Evolutionary conservation across 23 tunicate species (phyloP), one percentile per base, ranked within the genome.

Genomic region (Botrylloides violaceus): DNA sequence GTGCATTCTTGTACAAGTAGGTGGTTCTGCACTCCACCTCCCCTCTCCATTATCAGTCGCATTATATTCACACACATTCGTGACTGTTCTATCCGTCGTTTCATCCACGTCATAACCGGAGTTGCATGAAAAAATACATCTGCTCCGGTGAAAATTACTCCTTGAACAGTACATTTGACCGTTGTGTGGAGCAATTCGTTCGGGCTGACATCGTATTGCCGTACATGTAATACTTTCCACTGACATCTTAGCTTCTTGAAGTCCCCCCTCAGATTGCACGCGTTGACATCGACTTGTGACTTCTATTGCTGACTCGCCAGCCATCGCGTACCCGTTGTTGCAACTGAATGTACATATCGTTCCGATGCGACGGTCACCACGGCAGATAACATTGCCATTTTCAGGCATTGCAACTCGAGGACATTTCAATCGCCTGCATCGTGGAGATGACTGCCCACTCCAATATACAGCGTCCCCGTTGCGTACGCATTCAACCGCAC

Each of bases 11-110:
- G 23, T 36, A 56, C 74, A 68, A 4, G 74, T 68, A 9, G 25
- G 49, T 4, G 74, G 74, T n/a, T 68, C 74, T n/a, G 23, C 57
- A 43, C 23, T 37, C 74, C 74, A 68, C n/a, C 26, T 68, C 5
- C 74, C 74, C 6, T n/a, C 37, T 19, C 74, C 74, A 37, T 68
- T 56, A 12, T 56, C 74, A 0, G 29, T 3, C 18, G 56, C 2
- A 22, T 24, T 56, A 28, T 35, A 28, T 4, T 35, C 9, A 25
- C 74, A 68, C 22, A 15, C 15, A 22, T 39, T 37, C 12, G 47
- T 30, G 4, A 68, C 1, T 4, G 21, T 32, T 36, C 58, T 30
- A 12, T n/a, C 56, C 0, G 25, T 1, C 12, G 57, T 68, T 4
- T 25, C 57, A 43, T 68, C 74, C 74, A 68, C n/a, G 28, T 68